Evolutionary conservation across 2,797 vertebrate species (phyloP).

Genomic region (Lacerta viridis): DNA sequence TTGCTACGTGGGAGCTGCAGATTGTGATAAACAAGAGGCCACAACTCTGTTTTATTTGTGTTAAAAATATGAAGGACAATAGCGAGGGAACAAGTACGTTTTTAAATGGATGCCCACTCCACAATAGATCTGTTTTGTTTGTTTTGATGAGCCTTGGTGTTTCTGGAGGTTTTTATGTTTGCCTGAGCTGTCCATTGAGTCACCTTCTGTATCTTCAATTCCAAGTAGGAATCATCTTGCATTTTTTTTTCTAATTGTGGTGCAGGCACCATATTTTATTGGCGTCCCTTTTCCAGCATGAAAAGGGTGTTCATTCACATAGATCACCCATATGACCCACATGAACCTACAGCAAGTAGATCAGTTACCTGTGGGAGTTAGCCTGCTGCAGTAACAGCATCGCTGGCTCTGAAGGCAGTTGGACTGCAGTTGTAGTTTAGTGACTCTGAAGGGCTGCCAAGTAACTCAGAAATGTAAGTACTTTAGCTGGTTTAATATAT

Average conservation of each 20-base stretch:
- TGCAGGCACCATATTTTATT: background rate
- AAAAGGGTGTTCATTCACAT: background rate
- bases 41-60: constrained; percentile 13
- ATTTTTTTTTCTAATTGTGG: background rate
- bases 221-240: background rate
- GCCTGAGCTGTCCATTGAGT: background rate
- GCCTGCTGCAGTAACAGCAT: too few relatives aligned
- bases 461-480: background rate
- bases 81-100: constrained; percentile 63
- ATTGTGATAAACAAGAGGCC: constrained; percentile 69
- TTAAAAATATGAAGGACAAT: constrained; percentile 50
- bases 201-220: background rate
- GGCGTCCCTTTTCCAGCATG: background rate
- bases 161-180: background rate
- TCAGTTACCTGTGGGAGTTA: background rate
- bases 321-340: background rate
- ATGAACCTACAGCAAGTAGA: too few relatives aligned
- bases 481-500: constrained; percentile 12
- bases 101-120: constrained; percentile 24
- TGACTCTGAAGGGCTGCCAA: background rate
- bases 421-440: background rate
- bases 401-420: background rate
- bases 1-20: constrained; percentile 68
- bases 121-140: background rate
- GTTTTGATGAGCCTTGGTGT: background rate